Evolutionary conservation across 2,113 vertebrate genomes (phyloP).

Genomic region (Hydrochoerus hydrochaeris): DNA sequence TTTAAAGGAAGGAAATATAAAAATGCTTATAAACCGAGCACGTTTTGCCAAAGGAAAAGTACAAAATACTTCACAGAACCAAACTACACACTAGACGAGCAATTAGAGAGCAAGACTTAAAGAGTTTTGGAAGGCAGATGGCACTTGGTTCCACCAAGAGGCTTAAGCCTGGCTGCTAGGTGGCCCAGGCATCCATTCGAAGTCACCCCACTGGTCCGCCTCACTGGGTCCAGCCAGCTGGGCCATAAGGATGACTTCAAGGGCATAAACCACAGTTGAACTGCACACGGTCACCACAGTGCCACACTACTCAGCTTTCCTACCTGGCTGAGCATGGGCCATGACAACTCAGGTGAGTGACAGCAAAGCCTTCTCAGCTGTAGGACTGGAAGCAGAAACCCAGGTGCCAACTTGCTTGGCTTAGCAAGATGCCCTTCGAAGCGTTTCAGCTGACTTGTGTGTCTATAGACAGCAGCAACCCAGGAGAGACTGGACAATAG

Average conservation of each 20-base stretch:
- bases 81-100: background rate
- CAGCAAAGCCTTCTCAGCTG: fast-evolving
- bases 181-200: fast-evolving
- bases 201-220: background rate
- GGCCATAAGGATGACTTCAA: background rate
- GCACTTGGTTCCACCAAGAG: background rate
- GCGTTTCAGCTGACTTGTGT: background rate
- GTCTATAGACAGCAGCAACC: background rate
- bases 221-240: too few species aligned
- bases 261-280: too few species aligned
- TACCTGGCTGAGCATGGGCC: background rate
- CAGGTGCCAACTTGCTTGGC: background rate
- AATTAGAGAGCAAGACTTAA: fast-evolving
- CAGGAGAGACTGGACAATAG: fast-evolving
- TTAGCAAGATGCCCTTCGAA: background rate
- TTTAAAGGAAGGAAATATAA: constrained; percentile 50
- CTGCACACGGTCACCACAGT: fast-evolving
- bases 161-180: background rate
- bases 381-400: background rate
- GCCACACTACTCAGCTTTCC: background rate
- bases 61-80: background rate
- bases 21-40: constrained; percentile 47
- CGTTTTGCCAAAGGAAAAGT: background rate
- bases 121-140: background rate
- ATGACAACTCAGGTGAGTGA: fast-evolving